Evolutionary conservation across 2,113 vertebrate genomes (phyloP).

Genomic region (Microcebus griseorufus): DNA sequence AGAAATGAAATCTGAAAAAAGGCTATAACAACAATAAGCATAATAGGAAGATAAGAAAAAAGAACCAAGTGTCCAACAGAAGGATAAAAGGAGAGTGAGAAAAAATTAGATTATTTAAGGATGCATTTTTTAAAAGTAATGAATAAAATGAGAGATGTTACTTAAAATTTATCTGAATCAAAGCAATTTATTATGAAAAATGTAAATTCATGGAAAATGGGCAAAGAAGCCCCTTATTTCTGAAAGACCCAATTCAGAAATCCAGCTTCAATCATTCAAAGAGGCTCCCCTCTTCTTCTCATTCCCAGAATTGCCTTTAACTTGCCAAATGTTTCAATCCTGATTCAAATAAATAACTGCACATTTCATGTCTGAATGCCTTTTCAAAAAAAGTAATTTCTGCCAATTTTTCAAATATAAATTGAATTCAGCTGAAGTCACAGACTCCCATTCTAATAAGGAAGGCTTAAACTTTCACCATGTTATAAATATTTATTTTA

Average conservation of each 20-base stretch:
- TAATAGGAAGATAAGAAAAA: neutral
- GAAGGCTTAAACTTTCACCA: neutral
- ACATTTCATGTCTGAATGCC: constrained; percentile 53
- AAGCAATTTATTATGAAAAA: constrained; percentile 59
- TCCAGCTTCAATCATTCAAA: constrained; percentile 33
- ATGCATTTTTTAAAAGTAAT: neutral
- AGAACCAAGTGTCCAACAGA: neutral
- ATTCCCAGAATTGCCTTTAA: constrained; percentile 55
- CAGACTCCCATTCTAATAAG: neutral
- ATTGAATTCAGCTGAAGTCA: constrained; percentile 13
- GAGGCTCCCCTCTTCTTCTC: constrained; percentile 55
- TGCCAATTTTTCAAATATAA: constrained; percentile 39
- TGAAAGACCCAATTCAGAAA: constrained; percentile 74
- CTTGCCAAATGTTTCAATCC: constrained; percentile 55
- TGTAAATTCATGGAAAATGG: constrained; percentile 67
- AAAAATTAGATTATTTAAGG: constrained; percentile 1
- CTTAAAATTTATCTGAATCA: constrained; percentile 50
- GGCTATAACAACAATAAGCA: neutral
- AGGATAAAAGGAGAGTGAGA: neutral
- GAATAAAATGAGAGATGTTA: constrained; percentile 37
- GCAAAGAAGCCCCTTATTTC: constrained; percentile 49
- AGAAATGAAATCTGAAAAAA: neutral
- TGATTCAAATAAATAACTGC: constrained; percentile 67
- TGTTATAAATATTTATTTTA: constrained; percentile 48
- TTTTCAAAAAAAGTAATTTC: constrained; percentile 27